Evolutionary conservation across 2,888 invertebrate genomes (phyloP).

Genomic region (Meganola albula): DNA sequence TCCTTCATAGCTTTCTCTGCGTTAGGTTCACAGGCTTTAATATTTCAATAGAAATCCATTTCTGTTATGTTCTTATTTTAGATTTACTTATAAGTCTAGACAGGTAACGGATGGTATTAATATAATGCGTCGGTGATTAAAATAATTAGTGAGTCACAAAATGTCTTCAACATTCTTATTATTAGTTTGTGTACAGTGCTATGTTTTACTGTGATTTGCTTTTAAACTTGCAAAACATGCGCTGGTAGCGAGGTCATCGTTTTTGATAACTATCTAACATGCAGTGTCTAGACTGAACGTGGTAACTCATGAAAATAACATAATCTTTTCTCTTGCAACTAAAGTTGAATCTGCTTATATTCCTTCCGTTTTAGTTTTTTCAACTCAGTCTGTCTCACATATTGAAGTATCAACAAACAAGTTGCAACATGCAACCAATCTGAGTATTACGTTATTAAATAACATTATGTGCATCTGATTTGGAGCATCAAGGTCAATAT

Average conservation of each 20-base stretch:
- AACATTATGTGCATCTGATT: conserved; percentile 54
- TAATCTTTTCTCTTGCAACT: conserved; percentile 33
- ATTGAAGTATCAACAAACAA: conserved; percentile 48
- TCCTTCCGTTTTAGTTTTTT: conserved; percentile 28
- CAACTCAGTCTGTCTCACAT: conserved; percentile 49
- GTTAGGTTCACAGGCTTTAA: too few relatives aligned
- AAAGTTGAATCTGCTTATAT: conserved; percentile 27
- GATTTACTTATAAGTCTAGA: too few relatives aligned
- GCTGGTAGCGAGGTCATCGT: conserved; percentile 37
- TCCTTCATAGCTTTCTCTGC: too few relatives aligned
- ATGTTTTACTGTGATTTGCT: conserved; percentile 23
- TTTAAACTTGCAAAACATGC: too few relatives aligned
- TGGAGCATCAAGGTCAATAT: conserved; percentile 49
- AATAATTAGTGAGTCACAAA: too few relatives aligned
- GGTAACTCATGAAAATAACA: conserved; percentile 32
- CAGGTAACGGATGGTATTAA: too few relatives aligned
- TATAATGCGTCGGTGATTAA: too few relatives aligned
- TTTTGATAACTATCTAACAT: conserved; percentile 35
- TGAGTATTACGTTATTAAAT: conserved; percentile 52
- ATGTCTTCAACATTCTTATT: too few relatives aligned
- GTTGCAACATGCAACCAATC: conserved; percentile 59
- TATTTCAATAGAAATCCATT: too few relatives aligned
- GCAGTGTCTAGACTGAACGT: conserved; percentile 36
- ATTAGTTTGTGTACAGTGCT: too few relatives aligned
- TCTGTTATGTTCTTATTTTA: too few relatives aligned